Base-by-base conservation (phyloP, 2,113 vertebrate species). In the Chloropsis cyanopogon region DNA sequence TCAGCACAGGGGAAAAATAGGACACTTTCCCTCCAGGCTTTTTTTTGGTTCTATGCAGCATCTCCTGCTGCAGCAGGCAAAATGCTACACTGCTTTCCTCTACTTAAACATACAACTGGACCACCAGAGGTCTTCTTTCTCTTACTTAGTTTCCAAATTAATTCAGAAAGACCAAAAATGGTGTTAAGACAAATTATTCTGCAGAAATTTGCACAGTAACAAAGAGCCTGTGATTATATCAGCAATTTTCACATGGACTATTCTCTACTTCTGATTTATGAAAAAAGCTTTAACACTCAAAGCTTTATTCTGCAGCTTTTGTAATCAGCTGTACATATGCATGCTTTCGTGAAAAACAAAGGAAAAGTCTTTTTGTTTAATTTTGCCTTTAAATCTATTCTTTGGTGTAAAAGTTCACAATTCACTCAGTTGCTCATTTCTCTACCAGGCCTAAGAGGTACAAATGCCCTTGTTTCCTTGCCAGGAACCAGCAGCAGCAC, bases 11-110 rank as follows among this genome's bases (percentile, higher is more conserved):
- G 15, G 9, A 8, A 46, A 39, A n/a, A 23, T 3, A 60, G 17
- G 7, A 29, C 10, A 52, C 21, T 37, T 44, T 42, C 54, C 12
- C 21, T 13, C 41, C 1, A 2, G 0, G 0, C 54, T 60, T 33
- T 31, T 29, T 59, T 14, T 35, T 21, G 29, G 33, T 25, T 63
- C 16, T 1, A 37, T 4, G 3, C 56, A 44, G 33, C 53, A 33
- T 13, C 78, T 69, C 37, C 22, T 5, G 5, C 42, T 19, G 41
- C 20, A 44, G 17, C 28, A 76, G 69, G 53, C 41, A 66, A 24
- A 75, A 26, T 2, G 3, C 13, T 6, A 10, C 26, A 18, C 31
- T 44, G n/a, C 35, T 14, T 37, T n/a, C 41, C 35, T 57, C 70
- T 21, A 4, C 16, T 9, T 10, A 12, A 78, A 60, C 5, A 72